A percentile compares a stretch with the other conserved stretches of the same genome.
phyloP scores from a whole-genome alignment of 2,888 invertebrate species.

The Argynnis bischoffii region DNA sequence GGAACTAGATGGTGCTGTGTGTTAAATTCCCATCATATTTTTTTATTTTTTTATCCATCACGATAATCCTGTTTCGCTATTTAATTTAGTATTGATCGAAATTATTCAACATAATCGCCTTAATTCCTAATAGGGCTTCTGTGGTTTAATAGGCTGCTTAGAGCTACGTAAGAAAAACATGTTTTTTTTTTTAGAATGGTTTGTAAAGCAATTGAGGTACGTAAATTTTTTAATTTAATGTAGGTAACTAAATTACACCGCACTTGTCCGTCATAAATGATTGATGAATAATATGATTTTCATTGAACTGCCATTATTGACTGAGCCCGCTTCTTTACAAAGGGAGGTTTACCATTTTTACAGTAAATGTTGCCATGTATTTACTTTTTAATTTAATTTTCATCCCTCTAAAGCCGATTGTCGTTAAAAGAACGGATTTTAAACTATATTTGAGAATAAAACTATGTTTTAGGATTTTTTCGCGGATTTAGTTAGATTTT shows the following conservation, averaged over 20 bases:
- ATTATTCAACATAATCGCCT: constrained; percentile 37
- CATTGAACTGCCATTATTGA: constrained; percentile 1
- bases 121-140: constrained; percentile 4
- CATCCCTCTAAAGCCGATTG: neutral
- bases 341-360: constrained; percentile 1
- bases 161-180: too few relatives aligned
- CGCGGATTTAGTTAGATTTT: too few relatives aligned
- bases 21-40: too few relatives aligned
- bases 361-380: neutral
- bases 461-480: too few relatives aligned
- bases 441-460: too few relatives aligned
- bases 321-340: constrained; percentile 7
- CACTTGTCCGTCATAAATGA: constrained; percentile 13
- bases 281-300: constrained; percentile 12
- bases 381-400: neutral
- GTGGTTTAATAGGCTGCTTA: neutral
- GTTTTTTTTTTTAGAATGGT: too few relatives aligned
- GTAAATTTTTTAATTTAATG: neutral
- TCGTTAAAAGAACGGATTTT: too few relatives aligned
- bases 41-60: neutral
- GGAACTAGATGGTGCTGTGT: too few relatives aligned
- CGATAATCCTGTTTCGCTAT: neutral
- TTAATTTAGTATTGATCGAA: neutral
- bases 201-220: too few relatives aligned
- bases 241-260: neutral